Evolutionary conservation across 2,797 vertebrate species (phyloP).

Genomic region (Hoplostethus atlanticus): DNA sequence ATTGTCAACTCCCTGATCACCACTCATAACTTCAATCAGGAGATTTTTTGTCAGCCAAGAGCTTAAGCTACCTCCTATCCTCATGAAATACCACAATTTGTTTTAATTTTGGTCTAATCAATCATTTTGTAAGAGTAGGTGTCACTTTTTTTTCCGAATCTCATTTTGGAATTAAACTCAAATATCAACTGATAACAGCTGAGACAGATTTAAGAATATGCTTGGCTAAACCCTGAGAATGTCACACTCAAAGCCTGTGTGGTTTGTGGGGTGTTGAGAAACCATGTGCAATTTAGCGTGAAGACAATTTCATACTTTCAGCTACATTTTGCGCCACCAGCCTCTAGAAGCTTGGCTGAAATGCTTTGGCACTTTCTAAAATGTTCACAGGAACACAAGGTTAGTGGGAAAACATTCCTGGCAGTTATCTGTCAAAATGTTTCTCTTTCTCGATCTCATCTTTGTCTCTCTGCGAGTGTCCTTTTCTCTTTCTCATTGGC

Average conservation of each 20-base stretch:
- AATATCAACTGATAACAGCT: constrained; percentile 36
- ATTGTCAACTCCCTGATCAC: too few species aligned
- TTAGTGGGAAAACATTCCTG: constrained; percentile 60
- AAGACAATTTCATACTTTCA: constrained; percentile 68
- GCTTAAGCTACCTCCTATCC: constrained; percentile 21
- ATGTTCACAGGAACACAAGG: constrained; percentile 62
- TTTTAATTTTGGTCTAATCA: constrained; percentile 28
- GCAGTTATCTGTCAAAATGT: constrained; percentile 46
- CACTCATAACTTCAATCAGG: too few species aligned
- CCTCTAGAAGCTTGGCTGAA: constrained; percentile 55
- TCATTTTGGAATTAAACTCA: constrained; percentile 23
- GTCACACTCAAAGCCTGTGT: constrained; percentile 42
- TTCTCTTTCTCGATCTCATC: constrained; percentile 11
- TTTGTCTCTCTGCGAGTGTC: constrained; percentile 18
- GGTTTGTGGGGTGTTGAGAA: constrained; percentile 60
- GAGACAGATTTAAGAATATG: constrained; percentile 50
- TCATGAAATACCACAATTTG: constrained; percentile 22
- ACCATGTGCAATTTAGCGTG: constrained; percentile 69
- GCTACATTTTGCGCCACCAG: constrained; percentile 57
- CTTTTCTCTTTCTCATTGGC: neutral
- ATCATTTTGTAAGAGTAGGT: constrained; percentile 13
- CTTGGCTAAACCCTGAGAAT: constrained; percentile 30
- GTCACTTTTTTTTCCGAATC: constrained; percentile 17
- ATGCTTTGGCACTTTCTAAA: constrained; percentile 55
- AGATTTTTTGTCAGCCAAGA: neutral